phyloP scores from a whole-genome alignment of 2,113 vertebrate species.

The Lates calcarifer region DNA sequence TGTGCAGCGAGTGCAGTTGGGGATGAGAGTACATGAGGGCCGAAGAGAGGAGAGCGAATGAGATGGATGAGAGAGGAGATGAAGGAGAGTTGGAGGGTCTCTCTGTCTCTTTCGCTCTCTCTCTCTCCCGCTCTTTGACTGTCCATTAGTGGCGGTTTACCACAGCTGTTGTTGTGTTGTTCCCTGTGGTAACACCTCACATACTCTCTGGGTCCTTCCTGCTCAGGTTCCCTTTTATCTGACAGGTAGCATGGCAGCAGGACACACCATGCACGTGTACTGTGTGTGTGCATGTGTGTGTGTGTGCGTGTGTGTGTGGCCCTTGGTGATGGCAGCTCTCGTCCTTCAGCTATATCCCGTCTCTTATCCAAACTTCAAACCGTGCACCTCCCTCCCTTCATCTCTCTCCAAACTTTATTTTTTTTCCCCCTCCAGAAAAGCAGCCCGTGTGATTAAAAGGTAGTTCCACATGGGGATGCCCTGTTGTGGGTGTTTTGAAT shows the following conservation, averaged over 20 bases:
- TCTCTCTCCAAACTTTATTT: slow-evolving; percentile 5
- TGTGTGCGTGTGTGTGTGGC: slow-evolving; percentile 42
- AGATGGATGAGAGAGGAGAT: slow-evolving; percentile 72
- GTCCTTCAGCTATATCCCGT: slow-evolving; percentile 70
- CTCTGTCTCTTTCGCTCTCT: slow-evolving; percentile 34
- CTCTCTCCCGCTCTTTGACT: slow-evolving; percentile 36
- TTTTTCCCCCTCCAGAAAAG: slow-evolving; percentile 37
- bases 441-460: slow-evolving; percentile 54
- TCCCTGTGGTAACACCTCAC: slow-evolving; percentile 73
- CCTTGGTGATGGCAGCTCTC: slow-evolving; percentile 57
- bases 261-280: slow-evolving; percentile 20
- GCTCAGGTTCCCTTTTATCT: slow-evolving; percentile 80
- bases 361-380: slow-evolving; percentile 67
- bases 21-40: slow-evolving; percentile 64
- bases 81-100: slow-evolving; percentile 68
- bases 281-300: slow-evolving; percentile 19
- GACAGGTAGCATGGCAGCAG: slow-evolving; percentile 72
- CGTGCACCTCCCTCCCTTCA: slow-evolving; percentile 18
- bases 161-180: slow-evolving; percentile 76
- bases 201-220: slow-evolving; percentile 71
- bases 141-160: slow-evolving; percentile 75
- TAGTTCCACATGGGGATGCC: slow-evolving; percentile 56
- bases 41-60: slow-evolving; percentile 49
- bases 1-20: slow-evolving; percentile 52
- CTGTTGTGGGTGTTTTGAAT: slow-evolving; percentile 58